Evolutionary conservation across 2,888 invertebrate genomes (phyloP).

Genomic region (Trilocha varians): DNA sequence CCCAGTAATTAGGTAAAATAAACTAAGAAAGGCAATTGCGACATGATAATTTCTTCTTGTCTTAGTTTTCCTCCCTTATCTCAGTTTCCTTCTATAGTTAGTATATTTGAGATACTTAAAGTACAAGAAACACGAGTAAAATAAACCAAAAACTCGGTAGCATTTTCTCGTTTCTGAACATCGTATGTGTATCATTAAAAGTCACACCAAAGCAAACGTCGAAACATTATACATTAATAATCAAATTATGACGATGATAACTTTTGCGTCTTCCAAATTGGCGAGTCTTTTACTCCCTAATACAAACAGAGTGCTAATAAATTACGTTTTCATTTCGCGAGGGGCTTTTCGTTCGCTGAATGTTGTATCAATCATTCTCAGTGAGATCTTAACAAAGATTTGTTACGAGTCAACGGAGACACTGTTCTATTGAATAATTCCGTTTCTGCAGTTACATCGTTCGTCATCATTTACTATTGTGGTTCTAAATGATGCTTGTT

Average conservation of each 20-base stretch:
- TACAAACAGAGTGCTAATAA: conserved; percentile 49
- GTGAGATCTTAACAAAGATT: conserved; percentile 46
- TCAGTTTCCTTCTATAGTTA: too few relatives aligned
- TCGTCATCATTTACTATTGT: too few relatives aligned
- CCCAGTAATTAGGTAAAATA: too few relatives aligned
- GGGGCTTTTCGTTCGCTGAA: conserved; percentile 36
- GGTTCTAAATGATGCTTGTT: too few relatives aligned
- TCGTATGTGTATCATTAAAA: background rate
- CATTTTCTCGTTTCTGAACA: background rate
- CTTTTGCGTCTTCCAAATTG: conserved; percentile 28
- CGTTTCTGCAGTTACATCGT: conserved; percentile 18
- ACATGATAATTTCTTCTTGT: too few relatives aligned
- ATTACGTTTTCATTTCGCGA: conserved; percentile 40
- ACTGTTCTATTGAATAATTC: conserved; percentile 34
- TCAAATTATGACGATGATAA: conserved; percentile 43
- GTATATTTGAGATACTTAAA: too few relatives aligned
- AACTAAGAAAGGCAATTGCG: too few relatives aligned
- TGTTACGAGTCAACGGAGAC: conserved; percentile 42
- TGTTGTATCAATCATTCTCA: conserved; percentile 50
- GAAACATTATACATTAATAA: conserved; percentile 26
- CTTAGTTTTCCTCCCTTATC: too few relatives aligned
- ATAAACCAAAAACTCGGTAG: too few relatives aligned
- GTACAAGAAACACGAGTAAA: too few relatives aligned
- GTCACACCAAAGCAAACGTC: background rate
- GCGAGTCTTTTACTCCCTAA: conserved; percentile 38